Evolutionary conservation across 2,113 vertebrate genomes (phyloP).

Genomic region (Plectropomus leopardus): DNA sequence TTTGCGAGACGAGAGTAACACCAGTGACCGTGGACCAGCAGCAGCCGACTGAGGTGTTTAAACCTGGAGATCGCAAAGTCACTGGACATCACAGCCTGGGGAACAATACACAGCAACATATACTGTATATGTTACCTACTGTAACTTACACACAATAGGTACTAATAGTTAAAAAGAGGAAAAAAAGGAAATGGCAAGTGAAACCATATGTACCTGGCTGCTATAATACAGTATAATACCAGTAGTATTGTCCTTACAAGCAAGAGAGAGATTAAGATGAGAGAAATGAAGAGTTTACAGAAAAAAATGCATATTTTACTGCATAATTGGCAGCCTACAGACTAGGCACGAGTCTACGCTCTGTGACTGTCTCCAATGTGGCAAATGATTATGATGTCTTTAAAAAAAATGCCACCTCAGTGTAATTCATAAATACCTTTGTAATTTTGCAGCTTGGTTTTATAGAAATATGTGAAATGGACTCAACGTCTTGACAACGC

Average conservation of each 20-base stretch:
- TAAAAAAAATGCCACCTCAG: too few species aligned
- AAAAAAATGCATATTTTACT: not conserved
- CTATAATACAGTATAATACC: too few species aligned
- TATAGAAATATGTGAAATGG: too few species aligned
- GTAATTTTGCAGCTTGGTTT: too few species aligned
- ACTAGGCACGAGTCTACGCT: too few species aligned
- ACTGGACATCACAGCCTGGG: slow-evolving; percentile 97
- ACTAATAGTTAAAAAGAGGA: not conserved
- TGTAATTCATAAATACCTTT: too few species aligned
- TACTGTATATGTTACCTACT: not conserved
- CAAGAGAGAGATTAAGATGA: too few species aligned
- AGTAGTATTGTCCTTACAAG: too few species aligned
- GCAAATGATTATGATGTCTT: not conserved
- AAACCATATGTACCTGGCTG: too few species aligned
- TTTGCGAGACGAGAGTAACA: slow-evolving; percentile 92
- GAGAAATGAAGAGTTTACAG: not conserved
- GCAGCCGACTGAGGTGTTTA: slow-evolving; percentile 92
- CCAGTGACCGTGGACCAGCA: slow-evolving; percentile 96
- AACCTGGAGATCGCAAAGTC: slow-evolving; percentile 96
- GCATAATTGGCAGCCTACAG: too few species aligned
- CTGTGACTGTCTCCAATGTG: not conserved
- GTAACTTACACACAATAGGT: not conserved
- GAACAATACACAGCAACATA: slow-evolving; percentile 37
- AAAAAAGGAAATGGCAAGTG: too few species aligned
- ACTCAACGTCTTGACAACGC: too few species aligned